Evolutionary conservation across 1,140 invertebrate species (phyloP), one percentile per base, ranked within the genome.

Genomic region (Procambarus virginalis): DNA sequence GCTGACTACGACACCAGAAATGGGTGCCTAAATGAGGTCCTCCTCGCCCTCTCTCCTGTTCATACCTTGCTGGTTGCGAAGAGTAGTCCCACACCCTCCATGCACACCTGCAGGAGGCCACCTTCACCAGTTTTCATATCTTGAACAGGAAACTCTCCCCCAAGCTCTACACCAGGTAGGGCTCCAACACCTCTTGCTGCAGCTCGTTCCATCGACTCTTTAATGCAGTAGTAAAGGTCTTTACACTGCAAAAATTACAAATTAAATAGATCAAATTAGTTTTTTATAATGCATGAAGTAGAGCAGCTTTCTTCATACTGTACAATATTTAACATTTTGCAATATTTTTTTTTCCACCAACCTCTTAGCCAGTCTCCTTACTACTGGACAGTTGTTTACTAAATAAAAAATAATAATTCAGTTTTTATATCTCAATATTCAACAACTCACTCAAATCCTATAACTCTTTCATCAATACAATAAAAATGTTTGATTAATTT

Each of bases 1-100:
- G 48, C n/a, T 46, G 48, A 84, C 84, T 81, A 81, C 51, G 78
- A 85, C 89, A 91, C 83, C 73, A 87, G 45, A 88, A 73, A 48
- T 49, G 49, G 22, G 58, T 68, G 73, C 77, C 58, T 75, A 82
- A 91, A 49, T 79, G 60, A 70, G 48, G 51, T 76, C 60, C 86
- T 76, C 80, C 60, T 84, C 70, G 49, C 58, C 49, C 77, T 64
- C 73, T 70, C 76, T 84, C 75, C 68, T 80, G 68, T 82, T 34
- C 79, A 45, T 89, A 99, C 99, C 98, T 99, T 99, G 96, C 98
- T 99, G 94, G 99, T 98, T 92, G 98, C 98, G 95, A 99, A 99
- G 90, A 99, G 96, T 90, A 99, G 96, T 92, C 98, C 98, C 93
- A 99, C 98, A 92, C 99, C 99, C 95, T 99, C 99, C 96, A 99